Base-by-base conservation (phyloP, 1,140 invertebrate species). In the roundworm (Caenorhabditis elegans) region DNA sequence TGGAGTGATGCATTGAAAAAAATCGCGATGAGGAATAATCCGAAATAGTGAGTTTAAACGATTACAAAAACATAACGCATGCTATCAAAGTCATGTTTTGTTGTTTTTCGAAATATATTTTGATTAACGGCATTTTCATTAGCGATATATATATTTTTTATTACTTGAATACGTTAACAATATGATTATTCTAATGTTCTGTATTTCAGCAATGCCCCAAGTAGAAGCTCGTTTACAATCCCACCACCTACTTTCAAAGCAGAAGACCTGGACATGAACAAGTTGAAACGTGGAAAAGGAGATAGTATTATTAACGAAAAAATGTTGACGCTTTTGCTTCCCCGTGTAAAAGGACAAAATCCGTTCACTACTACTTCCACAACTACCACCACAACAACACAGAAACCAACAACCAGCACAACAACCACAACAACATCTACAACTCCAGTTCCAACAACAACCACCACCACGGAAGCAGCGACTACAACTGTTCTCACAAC, bases 221-320 rank as follows among this genome's bases (percentile, higher is more conserved):
- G 60, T 19, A 70, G 36, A 3, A 70, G 22, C 19, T 34, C 36
- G 19, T 70, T 70, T 34, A 70, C 60, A 22, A 70, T 70, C n/a
- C 34, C 36, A 13, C 60, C 60, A 70, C 60, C 60, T 43, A 34
- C 60, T 13, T 70, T 70, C 60, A 70, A 39, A 22, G 34, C 60
- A 10, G 60, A 70, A 43, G 60, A 70, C 6, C 60, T 70, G 5
- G 60, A 70, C 34, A 3, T 70, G 34, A 70, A 70, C 34, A 70
- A 70, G n/a, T n/a, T 70, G 19, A 70, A 70, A 70, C 60, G 60
- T 70, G 60, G 60, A 22, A 70, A 70, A 43, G 60, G 60, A 36
- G 60, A 70, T 34, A 43, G 34, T 24, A 70, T 70, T 8, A 70
- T 70, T n/a, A 70, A 13, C 22, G 60, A 70, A 11, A 70, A 70